Evolutionary conservation across 2,113 vertebrate species (phyloP).

Genomic region (Hylia prasina): DNA sequence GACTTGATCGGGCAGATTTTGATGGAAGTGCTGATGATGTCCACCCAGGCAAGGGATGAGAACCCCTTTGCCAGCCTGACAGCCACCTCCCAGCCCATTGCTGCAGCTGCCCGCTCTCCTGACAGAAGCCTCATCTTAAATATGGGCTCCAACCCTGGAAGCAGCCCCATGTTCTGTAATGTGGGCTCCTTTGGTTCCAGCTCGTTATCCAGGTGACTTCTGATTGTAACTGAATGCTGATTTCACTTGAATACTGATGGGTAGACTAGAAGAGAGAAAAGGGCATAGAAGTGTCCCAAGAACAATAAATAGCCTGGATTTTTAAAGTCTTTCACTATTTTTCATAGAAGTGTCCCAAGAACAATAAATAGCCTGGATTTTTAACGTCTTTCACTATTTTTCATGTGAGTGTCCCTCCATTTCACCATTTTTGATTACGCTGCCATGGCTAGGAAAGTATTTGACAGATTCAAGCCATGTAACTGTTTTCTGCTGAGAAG

Average conservation of each 20-base stretch:
- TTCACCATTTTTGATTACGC: neutral
- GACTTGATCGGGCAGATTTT: constrained; percentile 97
- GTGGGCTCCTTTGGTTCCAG: constrained; percentile 89
- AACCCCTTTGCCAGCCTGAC: constrained; percentile 97
- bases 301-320: neutral
- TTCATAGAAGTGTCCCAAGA: neutral
- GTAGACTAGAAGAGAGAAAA: neutral
- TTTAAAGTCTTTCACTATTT: neutral
- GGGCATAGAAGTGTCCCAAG: neutral
- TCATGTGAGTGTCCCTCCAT: neutral
- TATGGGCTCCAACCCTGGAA: constrained; percentile 83
- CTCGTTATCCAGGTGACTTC: constrained; percentile 93
- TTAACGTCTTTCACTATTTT: neutral
- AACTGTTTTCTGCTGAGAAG: neutral
- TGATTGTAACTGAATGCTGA: neutral
- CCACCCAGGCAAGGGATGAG: constrained; percentile 88
- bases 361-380: neutral
- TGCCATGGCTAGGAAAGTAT: neutral
- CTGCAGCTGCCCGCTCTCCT: constrained; percentile 86
- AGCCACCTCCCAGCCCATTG: constrained; percentile 92
- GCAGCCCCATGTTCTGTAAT: constrained; percentile 88
- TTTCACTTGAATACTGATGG: neutral
- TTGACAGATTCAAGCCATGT: neutral
- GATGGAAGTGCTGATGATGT: constrained; percentile 99
- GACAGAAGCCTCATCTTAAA: constrained; percentile 85